Evolutionary conservation across 37 sponge, comb jelly and placozoan species (phyloP).

Genomic region (Beroe ovata): DNA sequence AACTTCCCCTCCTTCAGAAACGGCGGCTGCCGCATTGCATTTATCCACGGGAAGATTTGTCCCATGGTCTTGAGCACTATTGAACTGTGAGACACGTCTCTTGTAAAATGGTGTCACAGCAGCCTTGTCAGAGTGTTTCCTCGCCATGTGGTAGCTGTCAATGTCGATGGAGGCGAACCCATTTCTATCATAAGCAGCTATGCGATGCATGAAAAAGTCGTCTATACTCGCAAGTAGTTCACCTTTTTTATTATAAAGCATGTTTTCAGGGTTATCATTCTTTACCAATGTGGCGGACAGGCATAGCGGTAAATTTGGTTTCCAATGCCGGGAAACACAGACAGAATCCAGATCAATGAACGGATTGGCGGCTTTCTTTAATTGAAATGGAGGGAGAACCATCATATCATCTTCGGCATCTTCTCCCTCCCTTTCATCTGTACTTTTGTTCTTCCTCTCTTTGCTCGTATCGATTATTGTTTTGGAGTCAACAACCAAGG

Average conservation of each 20-base stretch:
- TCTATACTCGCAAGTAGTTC: slow-evolving; percentile 29
- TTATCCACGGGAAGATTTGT: neutral
- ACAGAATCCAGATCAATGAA: slow-evolving; percentile 1
- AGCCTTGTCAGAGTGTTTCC: neutral
- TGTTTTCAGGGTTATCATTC: slow-evolving; percentile 39
- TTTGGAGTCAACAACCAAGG: slow-evolving; percentile 3
- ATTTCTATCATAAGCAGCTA: neutral
- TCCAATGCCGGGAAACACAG: neutral
- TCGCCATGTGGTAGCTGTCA: neutral
- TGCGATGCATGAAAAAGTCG: slow-evolving; percentile 7
- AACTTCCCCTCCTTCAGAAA: neutral
- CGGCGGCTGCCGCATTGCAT: neutral
- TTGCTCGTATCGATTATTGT: neutral
- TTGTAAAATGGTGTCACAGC: slow-evolving; percentile 46
- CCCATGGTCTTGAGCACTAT: neutral
- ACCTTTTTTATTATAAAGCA: slow-evolving; percentile 11
- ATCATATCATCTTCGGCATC: slow-evolving; percentile 46
- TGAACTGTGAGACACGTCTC: slow-evolving; percentile 6
- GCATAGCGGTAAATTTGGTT: slow-evolving; percentile 5
- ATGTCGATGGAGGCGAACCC: slow-evolving; percentile 33
- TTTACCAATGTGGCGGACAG: neutral
- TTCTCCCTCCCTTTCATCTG: neutral
- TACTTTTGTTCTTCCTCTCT: neutral
- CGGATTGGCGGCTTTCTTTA: neutral
- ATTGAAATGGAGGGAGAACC: neutral